Base-by-base conservation (phyloP, 2,797 vertebrate species). In the Amniataba percoides region DNA sequence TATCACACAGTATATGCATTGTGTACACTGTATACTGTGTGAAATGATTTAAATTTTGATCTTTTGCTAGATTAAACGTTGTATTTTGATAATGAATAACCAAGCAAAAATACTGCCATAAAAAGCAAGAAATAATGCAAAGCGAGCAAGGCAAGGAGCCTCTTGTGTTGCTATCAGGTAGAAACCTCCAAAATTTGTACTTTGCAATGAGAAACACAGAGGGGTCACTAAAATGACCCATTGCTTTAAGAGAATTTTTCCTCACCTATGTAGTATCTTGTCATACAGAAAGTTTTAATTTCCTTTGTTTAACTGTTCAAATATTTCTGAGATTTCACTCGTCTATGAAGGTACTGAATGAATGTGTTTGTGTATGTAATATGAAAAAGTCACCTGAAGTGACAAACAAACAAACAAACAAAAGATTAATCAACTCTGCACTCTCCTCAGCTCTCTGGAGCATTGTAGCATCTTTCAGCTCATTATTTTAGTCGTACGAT, bases 21-120 rank as follows among this genome's bases (percentile, higher is more conserved):
- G 49, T 83, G 66, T 66, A 64, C 63, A 58, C 69, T 55, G 60
- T n/a, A n/a, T n/a, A 31, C 27, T 31, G 42, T 71, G 49, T 72
- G 70, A 74, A 74, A 56, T 60, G 7, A 63, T 74, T 13, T 49
- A 11, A 51, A 58, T 46, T 48, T 67, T 46, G 42, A 40, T 69
- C 18, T 64, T 63, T 49, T 57, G 23, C 11, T 18, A 61, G 15
- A 45, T 57, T 14, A 57, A 21, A 11, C 16, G 27, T 25, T 77
- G 34, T 74, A 23, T 68, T 31, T 15, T 49, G 48, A 51, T 81
- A 15, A 61, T 36, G 48, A 58, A 8, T 27, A 31, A 60, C 14
- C 59, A 19, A 59, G 40, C 71, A 18, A 57, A 40, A 39, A 21
- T n/a, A 51, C 15, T 13, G 48, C 59, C 13, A 21, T 46, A 19